Evolutionary conservation across 1,140 invertebrate species (phyloP).

Genomic region (Leptonema lineaticorne): DNA sequence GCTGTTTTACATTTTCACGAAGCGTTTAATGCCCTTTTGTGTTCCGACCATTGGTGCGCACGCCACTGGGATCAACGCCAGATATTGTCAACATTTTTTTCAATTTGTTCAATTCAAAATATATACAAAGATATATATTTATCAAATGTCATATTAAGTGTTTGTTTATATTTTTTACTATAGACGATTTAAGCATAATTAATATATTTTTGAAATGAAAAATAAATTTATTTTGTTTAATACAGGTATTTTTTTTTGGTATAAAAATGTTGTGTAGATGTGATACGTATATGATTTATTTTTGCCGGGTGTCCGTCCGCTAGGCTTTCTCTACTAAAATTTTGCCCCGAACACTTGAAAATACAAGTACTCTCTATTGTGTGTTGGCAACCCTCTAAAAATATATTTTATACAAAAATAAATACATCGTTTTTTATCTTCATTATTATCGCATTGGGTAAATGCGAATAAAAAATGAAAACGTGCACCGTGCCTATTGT

Average conservation of each 20-base stretch:
- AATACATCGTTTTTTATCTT: conserved; percentile 41
- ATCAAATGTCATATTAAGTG: no score
- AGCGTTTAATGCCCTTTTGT: conserved; percentile 37
- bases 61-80: conserved; percentile 14
- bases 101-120: no score
- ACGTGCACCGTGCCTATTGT: no score
- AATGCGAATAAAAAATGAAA: conserved; percentile 6
- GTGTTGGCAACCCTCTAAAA: conserved; percentile 39
- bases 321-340: conserved; percentile 27
- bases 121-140: no score
- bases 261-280: background rate
- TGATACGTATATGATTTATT: conserved; percentile 11
- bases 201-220: no score
- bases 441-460: conserved; percentile 34
- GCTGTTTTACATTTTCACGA: conserved; percentile 37
- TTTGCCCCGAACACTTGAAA: conserved; percentile 37
- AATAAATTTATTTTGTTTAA: no score
- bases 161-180: no score
- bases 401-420: conserved; percentile 42
- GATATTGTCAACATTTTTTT: conserved; percentile 17
- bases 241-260: no score
- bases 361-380: conserved; percentile 40
- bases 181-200: no score
- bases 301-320: conserved; percentile 36
- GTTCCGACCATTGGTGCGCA: conserved; percentile 25